Percentiles rank a stretch among this genome's conserved stretches.
These are phyloP conservation scores for Tokudaia tokunoshimensis DNA, from an alignment of 2,797 vertebrate genomes.

Conservation along the genomic window DNA sequence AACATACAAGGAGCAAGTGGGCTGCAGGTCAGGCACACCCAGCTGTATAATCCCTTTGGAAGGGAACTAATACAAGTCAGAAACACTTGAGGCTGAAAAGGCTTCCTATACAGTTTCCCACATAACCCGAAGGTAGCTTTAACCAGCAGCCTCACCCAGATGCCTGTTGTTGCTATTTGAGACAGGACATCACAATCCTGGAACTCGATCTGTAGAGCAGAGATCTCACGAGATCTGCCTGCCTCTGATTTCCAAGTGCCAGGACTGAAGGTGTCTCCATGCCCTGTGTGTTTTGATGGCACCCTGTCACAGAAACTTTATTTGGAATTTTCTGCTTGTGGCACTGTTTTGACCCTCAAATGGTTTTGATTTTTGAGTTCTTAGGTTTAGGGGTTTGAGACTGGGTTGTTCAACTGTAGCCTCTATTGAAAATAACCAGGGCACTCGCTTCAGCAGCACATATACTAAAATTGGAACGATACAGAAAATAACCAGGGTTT, in stretches of 20 bases:
- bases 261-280: not conserved
- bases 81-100: not conserved
- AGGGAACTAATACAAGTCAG: not conserved
- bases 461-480: too few species aligned
- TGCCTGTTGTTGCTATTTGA: not conserved
- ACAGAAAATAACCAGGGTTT: not conserved
- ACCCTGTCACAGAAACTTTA: not conserved
- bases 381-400: not conserved
- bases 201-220: not conserved
- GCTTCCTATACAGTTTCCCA: not conserved
- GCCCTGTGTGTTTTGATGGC: not conserved
- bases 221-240: not conserved
- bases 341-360: not conserved
- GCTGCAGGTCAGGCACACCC: not conserved
- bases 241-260: too few species aligned
- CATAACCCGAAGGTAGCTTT: not conserved
- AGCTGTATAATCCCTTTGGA: not conserved
- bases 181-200: not conserved
- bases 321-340: not conserved
- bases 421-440: not conserved
- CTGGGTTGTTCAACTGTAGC: not conserved
- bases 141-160: not conserved
- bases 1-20: not conserved
- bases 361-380: not conserved
- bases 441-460: too few species aligned